Evolutionary conservation across 2,797 vertebrate species (phyloP).

Genomic region (Anolis apletophallus): DNA sequence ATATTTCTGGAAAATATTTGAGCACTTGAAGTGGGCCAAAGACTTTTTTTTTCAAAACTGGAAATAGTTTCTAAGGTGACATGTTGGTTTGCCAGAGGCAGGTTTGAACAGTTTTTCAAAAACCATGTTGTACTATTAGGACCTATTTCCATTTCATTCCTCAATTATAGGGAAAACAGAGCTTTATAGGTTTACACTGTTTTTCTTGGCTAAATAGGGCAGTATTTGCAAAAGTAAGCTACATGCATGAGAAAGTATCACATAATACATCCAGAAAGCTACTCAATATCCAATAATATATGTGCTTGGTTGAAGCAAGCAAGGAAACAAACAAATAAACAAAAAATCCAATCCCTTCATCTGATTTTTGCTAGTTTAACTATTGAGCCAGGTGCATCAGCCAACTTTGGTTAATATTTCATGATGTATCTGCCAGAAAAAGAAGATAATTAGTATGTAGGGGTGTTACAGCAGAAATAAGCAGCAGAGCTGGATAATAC

Average conservation of each 20-base stretch:
- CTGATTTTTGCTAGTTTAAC: slow-evolving; percentile 37
- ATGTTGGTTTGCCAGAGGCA: not conserved
- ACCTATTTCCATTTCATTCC: not conserved
- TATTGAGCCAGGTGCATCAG: slow-evolving; percentile 38
- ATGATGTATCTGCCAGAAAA: slow-evolving; percentile 40
- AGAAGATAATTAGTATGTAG: slow-evolving; percentile 47
- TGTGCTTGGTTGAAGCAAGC: not conserved
- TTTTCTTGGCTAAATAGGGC: not conserved
- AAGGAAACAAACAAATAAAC: not conserved
- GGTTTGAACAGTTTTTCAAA: not conserved
- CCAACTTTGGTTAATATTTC: slow-evolving; percentile 51
- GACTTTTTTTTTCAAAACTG: not conserved
- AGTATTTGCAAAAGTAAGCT: slow-evolving; percentile 20
- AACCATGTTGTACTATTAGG: not conserved
- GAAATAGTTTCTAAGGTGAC: not conserved
- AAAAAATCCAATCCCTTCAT: slow-evolving; percentile 29
- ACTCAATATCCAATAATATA: slow-evolving; percentile 30
- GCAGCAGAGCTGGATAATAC: slow-evolving; percentile 29
- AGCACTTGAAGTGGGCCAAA: too few relatives aligned
- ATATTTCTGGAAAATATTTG: too few relatives aligned
- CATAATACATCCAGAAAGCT: slow-evolving; percentile 23
- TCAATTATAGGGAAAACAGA: not conserved
- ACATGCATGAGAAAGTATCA: not conserved
- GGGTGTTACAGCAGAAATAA: slow-evolving; percentile 32
- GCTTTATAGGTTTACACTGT: not conserved